phyloP scores from a whole-genome alignment of 1,140 invertebrate species.

The Lasaia peninsularis region DNA sequence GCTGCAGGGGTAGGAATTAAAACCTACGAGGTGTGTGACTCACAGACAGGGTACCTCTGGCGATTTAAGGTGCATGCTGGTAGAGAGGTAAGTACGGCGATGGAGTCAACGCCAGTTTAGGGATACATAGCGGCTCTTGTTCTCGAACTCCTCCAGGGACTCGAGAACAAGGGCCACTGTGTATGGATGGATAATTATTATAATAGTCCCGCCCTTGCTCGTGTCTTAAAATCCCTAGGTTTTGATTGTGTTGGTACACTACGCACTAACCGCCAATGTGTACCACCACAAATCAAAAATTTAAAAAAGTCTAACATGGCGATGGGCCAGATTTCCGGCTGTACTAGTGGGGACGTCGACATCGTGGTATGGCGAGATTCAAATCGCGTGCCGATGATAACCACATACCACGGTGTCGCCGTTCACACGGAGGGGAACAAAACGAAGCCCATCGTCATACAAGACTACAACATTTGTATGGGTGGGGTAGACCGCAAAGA shows the following conservation, averaged over 20 bases:
- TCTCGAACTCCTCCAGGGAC: background rate
- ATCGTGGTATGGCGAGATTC: conserved; percentile 20
- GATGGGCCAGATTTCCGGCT: background rate
- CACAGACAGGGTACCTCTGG: conserved; percentile 4
- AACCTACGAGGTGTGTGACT: conserved; percentile 31
- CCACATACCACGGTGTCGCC: conserved; percentile 17
- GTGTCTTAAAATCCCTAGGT: background rate
- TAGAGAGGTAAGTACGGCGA: background rate
- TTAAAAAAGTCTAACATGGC: background rate
- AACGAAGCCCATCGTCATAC: conserved; percentile 16
- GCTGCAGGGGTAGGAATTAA: conserved; percentile 30
- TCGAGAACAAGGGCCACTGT: background rate
- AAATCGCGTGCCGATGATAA: conserved; percentile 16
- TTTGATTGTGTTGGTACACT: background rate
- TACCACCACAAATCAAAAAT: background rate
- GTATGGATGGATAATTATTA: background rate
- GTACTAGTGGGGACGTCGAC: conserved; percentile 13
- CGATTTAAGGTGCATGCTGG: background rate
- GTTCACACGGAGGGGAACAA: conserved; percentile 3
- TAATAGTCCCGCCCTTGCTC: background rate
- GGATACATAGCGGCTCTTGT: no score
- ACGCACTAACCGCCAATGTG: background rate
- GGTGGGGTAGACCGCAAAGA: conserved; percentile 22
- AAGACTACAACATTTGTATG: conserved; percentile 18
- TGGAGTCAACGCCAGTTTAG: no score